Evolutionary conservation across 2,113 vertebrate genomes (phyloP).

Genomic region (Pycnonotus jocosus): DNA sequence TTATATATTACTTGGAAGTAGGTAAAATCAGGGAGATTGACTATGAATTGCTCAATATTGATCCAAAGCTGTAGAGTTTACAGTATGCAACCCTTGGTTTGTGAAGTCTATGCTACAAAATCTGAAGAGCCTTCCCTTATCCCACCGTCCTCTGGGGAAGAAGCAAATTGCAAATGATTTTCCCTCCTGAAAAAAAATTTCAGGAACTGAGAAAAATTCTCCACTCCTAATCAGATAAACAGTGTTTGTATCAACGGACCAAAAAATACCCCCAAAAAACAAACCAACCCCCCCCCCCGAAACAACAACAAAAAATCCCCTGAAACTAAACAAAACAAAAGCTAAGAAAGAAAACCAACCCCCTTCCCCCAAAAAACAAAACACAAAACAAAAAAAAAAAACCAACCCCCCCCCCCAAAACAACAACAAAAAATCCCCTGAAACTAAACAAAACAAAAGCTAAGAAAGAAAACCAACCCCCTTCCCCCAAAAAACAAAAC

Average conservation of each 20-base stretch:
- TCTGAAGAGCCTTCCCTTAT: not conserved
- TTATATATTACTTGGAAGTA: not conserved
- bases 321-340: too few relatives aligned
- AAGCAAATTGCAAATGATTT: not conserved
- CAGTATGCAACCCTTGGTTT: not conserved
- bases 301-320: too few relatives aligned
- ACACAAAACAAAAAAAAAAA: not conserved
- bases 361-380: too few relatives aligned
- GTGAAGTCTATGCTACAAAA: not conserved
- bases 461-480: too few relatives aligned
- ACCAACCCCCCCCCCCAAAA: too few relatives aligned
- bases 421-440: too few relatives aligned
- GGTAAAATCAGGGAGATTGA: not conserved
- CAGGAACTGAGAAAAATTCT: not conserved
- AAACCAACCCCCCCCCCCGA: too few relatives aligned
- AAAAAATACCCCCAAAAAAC: not conserved
- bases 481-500: too few relatives aligned
- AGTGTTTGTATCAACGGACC: fast-evolving
- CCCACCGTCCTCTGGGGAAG: not conserved
- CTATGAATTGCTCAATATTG: not conserved
- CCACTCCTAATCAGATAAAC: not conserved
- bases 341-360: too few relatives aligned
- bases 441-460: too few relatives aligned
- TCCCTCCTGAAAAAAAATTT: not conserved
- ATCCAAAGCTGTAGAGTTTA: not conserved